A percentile compares a stretch with the other conserved stretches of the same genome.
Evolutionary conservation across 1,140 invertebrate species (phyloP).

Genomic region (Brachionus sp.): DNA sequence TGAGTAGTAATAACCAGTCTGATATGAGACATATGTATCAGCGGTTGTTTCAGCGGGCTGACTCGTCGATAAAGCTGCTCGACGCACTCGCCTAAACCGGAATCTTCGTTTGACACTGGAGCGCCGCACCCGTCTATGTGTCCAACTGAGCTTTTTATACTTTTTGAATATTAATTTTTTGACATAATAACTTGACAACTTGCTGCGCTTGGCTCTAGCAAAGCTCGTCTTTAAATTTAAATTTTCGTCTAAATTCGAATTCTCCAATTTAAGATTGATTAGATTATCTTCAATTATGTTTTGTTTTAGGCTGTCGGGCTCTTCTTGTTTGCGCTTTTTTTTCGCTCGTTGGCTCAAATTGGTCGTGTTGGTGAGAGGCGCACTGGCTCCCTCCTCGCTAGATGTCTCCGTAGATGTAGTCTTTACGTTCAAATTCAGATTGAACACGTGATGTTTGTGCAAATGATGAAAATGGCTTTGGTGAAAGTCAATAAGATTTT

Average conservation of each 20-base stretch:
- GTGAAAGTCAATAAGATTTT: slow-evolving; percentile 17
- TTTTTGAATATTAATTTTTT: not conserved
- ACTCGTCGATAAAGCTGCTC: not conserved
- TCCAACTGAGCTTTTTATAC: not conserved
- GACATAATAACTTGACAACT: not conserved
- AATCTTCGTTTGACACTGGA: not conserved
- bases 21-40: not conserved
- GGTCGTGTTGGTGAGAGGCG: not conserved
- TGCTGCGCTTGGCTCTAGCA: not conserved
- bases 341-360: not conserved
- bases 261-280: not conserved
- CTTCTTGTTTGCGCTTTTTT: not conserved
- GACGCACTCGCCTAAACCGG: not conserved
- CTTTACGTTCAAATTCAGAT: not conserved
- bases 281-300: not conserved
- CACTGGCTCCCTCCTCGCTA: not conserved
- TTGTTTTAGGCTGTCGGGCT: not conserved
- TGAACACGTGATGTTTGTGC: slow-evolving; percentile 12
- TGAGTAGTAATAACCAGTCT: slow-evolving; percentile 2
- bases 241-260: not conserved
- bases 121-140: not conserved
- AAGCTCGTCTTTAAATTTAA: not conserved
- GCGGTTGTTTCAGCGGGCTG: not conserved
- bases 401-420: slow-evolving; percentile 16
- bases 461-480: slow-evolving; percentile 19